phyloP scores from a whole-genome alignment of 1,140 invertebrate genomes.

The Drosophila nebulosa region DNA sequence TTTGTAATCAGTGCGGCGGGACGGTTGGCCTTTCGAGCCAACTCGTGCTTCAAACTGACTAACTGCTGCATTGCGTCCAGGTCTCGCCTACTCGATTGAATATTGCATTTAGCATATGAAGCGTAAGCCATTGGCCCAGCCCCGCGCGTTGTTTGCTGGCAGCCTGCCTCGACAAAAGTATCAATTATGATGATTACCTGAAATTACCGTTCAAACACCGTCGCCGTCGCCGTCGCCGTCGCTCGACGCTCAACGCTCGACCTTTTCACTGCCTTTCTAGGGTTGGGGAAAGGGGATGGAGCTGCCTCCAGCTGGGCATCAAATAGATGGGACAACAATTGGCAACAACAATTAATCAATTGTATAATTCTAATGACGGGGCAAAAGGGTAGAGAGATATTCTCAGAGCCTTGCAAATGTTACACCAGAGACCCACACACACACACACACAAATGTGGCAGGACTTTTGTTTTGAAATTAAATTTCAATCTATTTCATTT shows the following conservation, averaged over 20 bases:
- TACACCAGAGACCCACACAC: slow-evolving; percentile 50
- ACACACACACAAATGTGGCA: background rate
- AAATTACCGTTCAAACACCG: slow-evolving; percentile 42
- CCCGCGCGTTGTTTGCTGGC: slow-evolving; percentile 16
- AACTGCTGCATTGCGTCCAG: background rate
- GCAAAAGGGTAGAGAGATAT: slow-evolving; percentile 16
- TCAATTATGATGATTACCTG: slow-evolving; percentile 65
- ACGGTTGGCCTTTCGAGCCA: background rate
- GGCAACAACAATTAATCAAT: slow-evolving; percentile 50
- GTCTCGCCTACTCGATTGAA: background rate
- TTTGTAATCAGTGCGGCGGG: background rate
- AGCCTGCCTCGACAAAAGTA: slow-evolving; percentile 31
- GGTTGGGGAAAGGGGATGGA: too few species aligned
- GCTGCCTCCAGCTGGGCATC: background rate
- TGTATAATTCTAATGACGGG: slow-evolving; percentile 52
- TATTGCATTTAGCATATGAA: slow-evolving; percentile 5
- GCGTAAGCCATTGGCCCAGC: slow-evolving; percentile 14
- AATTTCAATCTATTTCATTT: slow-evolving; percentile 68
- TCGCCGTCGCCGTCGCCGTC: too few species aligned
- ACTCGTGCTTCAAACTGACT: background rate
- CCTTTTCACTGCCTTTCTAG: too few species aligned
- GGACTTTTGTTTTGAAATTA: slow-evolving; percentile 57
- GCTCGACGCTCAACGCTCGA: too few species aligned
- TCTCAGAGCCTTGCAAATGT: slow-evolving; percentile 52
- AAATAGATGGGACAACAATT: background rate